Base-by-base conservation (phyloP, 1,140 invertebrate genomes). In the Ladona fulva region DNA sequence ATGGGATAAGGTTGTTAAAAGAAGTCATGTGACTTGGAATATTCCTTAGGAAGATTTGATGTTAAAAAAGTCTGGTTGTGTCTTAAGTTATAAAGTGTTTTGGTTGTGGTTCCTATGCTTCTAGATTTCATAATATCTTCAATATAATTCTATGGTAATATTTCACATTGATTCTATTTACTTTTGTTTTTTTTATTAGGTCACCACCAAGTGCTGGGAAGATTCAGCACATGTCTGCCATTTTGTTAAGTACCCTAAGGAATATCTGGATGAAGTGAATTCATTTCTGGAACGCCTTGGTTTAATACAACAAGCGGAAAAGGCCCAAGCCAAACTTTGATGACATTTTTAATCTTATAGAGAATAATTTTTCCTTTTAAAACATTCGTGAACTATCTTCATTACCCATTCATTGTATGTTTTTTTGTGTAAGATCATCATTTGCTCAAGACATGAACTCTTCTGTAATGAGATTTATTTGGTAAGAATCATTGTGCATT, bases 171-270 rank as follows among this genome's bases (percentile, higher is more conserved):
- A 37, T 37, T 8, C n/a, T n/a, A n/a, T n/a, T n/a, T n/a, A n/a
- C n/a, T n/a, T n/a, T 37, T 25, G 1, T 10, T 42, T 79, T 82
- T 80, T 85, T 84, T 83, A 86, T 22, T 87, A 94, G 89, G 91
- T 92, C 3, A 90, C 90, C 10, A 89, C 90, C 82, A 94, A 95
- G 82, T 91, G 91, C 84, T 97, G 92, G 89, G 90, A 94, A 44
- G 88, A 91, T 77, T 95, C 95, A 0, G 90, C 91, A 3, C 95
- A 97, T 84, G 95, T 96, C 24, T 90, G 90, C 76, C 95, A 96
- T 83, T 92, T 90, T 80, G 88, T 86, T 0, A 89, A 90, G 78
- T 90, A 97, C 85, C 90, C 89, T n/a, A 90, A 94, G 78, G 94
- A 96, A 83, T 97, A 97, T 85, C 83, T 92, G 12, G 86, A 87